Conservation (phyloP, 2,797 vertebrate species). For the Microctenopoma steveboyesi region DNA sequence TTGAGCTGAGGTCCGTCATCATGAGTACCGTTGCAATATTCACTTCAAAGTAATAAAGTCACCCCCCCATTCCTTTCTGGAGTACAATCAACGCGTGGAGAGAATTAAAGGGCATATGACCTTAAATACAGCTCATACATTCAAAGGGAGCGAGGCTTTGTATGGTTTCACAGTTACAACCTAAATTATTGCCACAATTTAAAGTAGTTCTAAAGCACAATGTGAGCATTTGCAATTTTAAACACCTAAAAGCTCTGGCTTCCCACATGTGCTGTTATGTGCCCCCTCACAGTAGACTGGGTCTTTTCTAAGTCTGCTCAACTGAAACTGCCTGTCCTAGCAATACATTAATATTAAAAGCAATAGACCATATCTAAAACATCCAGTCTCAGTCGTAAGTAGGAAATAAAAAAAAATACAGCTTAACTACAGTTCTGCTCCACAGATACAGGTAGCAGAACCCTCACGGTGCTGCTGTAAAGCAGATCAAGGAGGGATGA, state of each 20-base stretch:
- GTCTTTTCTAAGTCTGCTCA: constrained; percentile 35
- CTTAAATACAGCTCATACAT: constrained; percentile 26
- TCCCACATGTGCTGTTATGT: not conserved
- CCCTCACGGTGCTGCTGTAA: not conserved
- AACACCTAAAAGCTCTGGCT: constrained; percentile 32
- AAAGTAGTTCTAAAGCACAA: constrained; percentile 29
- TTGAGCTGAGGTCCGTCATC: not conserved
- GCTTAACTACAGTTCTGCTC: constrained; percentile 21
- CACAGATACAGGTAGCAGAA: constrained; percentile 20
- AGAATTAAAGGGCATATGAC: constrained; percentile 9
- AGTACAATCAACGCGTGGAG: constrained; percentile 16
- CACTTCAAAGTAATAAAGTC: not conserved
- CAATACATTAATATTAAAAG: constrained; percentile 45
- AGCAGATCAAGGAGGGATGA: constrained; percentile 20
- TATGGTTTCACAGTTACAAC: constrained; percentile 33
- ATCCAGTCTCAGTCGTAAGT: constrained; percentile 20
- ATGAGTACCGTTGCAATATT: constrained; percentile 6
- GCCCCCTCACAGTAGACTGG: not conserved
- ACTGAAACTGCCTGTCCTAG: constrained; percentile 22
- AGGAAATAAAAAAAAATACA: constrained; percentile 11
- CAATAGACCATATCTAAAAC: constrained; percentile 23
- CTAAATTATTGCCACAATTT: constrained; percentile 29
- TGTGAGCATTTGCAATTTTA: constrained; percentile 27
- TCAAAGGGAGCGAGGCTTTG: constrained; percentile 21
- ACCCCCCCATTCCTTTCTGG: no score